Evolutionary conservation across 64 coral and sea anemone genomes (phyloP).

Genomic region (Actinia equina): DNA sequence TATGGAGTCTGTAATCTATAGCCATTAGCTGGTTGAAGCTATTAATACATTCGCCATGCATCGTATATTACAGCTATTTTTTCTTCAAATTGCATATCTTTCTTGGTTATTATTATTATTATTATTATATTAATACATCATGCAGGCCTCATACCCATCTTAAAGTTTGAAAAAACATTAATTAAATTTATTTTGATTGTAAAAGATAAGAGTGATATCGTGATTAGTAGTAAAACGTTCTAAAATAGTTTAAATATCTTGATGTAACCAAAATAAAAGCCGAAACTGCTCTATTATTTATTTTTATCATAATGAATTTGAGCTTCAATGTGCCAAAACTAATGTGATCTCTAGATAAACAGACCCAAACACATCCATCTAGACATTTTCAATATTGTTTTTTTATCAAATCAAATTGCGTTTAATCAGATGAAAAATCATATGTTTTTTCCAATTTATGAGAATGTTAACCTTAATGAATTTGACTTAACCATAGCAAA

Average conservation of each 20-base stretch:
- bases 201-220: background rate
- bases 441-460: no score
- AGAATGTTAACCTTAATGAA: no score
- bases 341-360: conserved; percentile 1
- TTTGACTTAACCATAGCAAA: no score
- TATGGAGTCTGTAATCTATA: background rate
- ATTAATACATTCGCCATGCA: background rate
- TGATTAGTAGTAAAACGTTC: background rate
- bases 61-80: background rate
- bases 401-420: background rate
- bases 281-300: background rate
- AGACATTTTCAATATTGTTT: background rate
- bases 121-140: background rate
- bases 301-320: background rate
- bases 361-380: background rate
- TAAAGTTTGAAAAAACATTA: background rate
- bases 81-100: background rate
- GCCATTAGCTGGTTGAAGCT: background rate
- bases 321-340: background rate
- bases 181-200: background rate
- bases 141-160: background rate
- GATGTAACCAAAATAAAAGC: background rate
- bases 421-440: no score
- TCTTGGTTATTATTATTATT: background rate
- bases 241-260: background rate